Base-by-base conservation (phyloP, 2,113 vertebrate genomes). In the Aix galericulata region DNA sequence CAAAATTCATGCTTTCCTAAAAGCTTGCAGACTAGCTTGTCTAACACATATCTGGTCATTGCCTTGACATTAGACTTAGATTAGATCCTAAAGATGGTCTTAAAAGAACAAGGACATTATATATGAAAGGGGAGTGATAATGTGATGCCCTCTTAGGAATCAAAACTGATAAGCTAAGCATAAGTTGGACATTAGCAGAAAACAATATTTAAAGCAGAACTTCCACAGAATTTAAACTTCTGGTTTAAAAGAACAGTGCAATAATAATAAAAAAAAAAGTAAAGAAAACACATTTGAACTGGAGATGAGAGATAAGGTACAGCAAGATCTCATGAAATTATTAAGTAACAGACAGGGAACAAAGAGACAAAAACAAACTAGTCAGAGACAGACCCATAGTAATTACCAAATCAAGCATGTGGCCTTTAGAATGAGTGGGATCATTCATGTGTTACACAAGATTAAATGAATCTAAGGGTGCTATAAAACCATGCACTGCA, bases 351-450 rank as follows among this genome's bases (percentile, higher is more conserved):
- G 94, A 95, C 88, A 94, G 96, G 68, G 93, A 96, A 91, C 32
- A 91, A 97, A 91, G 87, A 95, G 81, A 96, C 94, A 97, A 98
- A 97, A 96, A 44, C 94, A 97, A 98, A 96, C 85, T 79, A 94
- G 94, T 94, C 84, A 96, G 91, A 96, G 94, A 91, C 83, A 92
- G 95, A 93, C 91, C 94, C 94, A 96, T 97, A 98, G 96, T 97
- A 97, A 97, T 94, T 97, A 97, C 95, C 93, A 97, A 97, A 97
- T 97, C 97, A 98, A 97, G 95, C 97, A 97, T 97, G 97, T 94
- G 93, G 91, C 95, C 96, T 97, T 97, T 95, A 96, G 93, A 97
- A 97, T 93, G 95, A 93, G 93, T 88, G 91, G 93, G 83, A 96
- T 96, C 95, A 97, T 93, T 97, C 96, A 97, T 93, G 96, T 96